Percentiles rank a stretch among this genome's conserved stretches.
Conservation (phyloP, 1,140 invertebrate species). For the Vanessa tameamea region DNA sequence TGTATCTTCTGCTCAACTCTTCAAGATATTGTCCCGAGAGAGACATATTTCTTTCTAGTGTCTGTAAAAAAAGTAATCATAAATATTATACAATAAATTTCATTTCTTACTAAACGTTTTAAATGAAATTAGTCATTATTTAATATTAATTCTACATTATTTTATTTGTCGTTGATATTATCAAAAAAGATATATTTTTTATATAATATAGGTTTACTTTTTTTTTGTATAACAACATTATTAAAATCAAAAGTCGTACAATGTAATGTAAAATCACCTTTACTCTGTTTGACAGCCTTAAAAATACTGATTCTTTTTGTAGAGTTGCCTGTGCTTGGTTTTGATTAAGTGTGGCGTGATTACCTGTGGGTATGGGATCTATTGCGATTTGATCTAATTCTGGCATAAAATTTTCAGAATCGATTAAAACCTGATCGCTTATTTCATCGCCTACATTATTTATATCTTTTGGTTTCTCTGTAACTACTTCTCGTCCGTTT, state of each 20-base stretch:
- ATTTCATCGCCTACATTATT: conserved; percentile 61
- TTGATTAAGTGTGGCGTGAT: conserved; percentile 60
- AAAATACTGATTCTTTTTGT: conserved; percentile 97
- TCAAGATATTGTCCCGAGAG: conserved; percentile 97
- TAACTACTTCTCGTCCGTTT: conserved; percentile 55
- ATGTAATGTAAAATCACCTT: conserved; percentile 83
- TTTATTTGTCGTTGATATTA: too few species aligned
- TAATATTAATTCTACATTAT: too few species aligned
- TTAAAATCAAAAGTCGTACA: not conserved
- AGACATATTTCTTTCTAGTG: conserved; percentile 97
- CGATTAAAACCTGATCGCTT: conserved; percentile 66
- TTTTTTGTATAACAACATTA: too few species aligned
- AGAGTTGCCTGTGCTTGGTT: conserved; percentile 76
- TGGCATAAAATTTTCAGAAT: conserved; percentile 74
- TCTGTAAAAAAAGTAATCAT: conserved; percentile 80
- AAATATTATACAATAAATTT: not conserved
- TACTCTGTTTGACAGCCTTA: conserved; percentile 96
- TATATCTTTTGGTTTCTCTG: conserved; percentile 63
- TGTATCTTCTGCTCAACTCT: conserved; percentile 95
- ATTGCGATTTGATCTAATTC: conserved; percentile 76
- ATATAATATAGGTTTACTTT: too few species aligned
- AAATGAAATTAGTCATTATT: too few species aligned
- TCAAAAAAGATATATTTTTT: too few species aligned
- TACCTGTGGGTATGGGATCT: conserved; percentile 65
- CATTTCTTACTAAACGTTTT: too few species aligned